Evolutionary conservation across 2,888 invertebrate species (phyloP).

Genomic region (Aphrophora alni): DNA sequence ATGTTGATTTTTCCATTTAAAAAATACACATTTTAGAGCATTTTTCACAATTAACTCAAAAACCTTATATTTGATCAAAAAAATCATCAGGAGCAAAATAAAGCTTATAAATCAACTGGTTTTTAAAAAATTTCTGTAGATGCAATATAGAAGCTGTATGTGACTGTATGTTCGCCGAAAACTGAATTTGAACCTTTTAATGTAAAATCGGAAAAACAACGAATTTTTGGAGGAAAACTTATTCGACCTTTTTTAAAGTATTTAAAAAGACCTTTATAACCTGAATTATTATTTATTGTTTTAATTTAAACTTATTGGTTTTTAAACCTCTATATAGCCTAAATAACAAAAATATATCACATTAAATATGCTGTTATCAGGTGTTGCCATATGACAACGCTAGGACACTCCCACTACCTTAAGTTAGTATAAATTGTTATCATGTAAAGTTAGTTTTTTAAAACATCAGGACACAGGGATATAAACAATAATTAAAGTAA

Average conservation of each 20-base stretch:
- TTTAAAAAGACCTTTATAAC: background rate
- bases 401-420: too few relatives aligned
- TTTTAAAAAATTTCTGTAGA: too few relatives aligned
- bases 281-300: background rate
- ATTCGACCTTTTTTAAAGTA: background rate
- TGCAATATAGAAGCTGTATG: too few relatives aligned
- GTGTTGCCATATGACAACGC: too few relatives aligned
- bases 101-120: background rate
- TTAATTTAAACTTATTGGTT: too few relatives aligned
- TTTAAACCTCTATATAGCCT: too few relatives aligned
- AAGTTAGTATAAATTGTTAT: too few relatives aligned
- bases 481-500: too few relatives aligned
- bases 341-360: too few relatives aligned
- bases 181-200: background rate
- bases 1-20: background rate
- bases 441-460: too few relatives aligned
- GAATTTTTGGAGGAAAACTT: background rate
- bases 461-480: too few relatives aligned
- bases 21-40: background rate
- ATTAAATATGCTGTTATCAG: too few relatives aligned
- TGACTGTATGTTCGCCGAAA: background rate
- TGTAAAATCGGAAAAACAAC: background rate
- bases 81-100: background rate
- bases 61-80: background rate
- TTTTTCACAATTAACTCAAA: background rate